Evolutionary conservation across 2,888 invertebrate species (phyloP).

Genomic region (Eulithis testata): DNA sequence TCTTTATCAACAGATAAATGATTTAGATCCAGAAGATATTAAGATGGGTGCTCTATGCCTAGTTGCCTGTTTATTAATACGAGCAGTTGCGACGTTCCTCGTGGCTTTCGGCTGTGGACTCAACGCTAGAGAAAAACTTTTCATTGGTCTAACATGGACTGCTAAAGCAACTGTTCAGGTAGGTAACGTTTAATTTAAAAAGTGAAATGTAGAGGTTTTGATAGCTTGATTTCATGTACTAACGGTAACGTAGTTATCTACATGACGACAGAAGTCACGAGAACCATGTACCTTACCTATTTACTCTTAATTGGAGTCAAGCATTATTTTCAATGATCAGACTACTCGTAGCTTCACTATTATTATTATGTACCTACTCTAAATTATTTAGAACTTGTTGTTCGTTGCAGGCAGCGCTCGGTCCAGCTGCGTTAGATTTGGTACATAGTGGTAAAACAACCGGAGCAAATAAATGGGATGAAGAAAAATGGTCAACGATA

Average conservation of each 20-base stretch:
- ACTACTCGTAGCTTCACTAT: too few species aligned
- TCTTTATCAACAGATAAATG: conserved; percentile 64
- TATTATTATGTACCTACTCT: too few species aligned
- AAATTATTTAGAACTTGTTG: too few species aligned
- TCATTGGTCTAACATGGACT: conserved; percentile 93
- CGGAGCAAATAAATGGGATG: conserved; percentile 63
- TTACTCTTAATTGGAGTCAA: too few species aligned
- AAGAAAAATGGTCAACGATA: conserved; percentile 82
- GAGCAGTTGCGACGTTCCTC: conserved; percentile 85
- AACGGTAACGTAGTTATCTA: too few species aligned
- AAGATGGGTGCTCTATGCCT: conserved; percentile 87
- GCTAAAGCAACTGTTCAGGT: conserved; percentile 97
- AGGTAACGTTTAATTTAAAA: not conserved
- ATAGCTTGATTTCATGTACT: too few species aligned
- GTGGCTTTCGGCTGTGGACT: conserved; percentile 88
- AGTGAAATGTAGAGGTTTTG: not conserved
- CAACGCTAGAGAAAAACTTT: conserved; percentile 92
- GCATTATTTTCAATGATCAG: too few species aligned
- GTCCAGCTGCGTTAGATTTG: conserved; percentile 87
- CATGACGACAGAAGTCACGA: too few species aligned
- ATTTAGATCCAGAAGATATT: conserved; percentile 86
- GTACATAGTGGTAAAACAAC: conserved; percentile 70
- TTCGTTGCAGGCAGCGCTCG: conserved; percentile 86
- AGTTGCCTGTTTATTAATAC: conserved; percentile 83
- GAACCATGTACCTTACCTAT: too few species aligned